Base-by-base conservation (phyloP, 2,797 vertebrate genomes). In the Bradypodion ventrale region DNA sequence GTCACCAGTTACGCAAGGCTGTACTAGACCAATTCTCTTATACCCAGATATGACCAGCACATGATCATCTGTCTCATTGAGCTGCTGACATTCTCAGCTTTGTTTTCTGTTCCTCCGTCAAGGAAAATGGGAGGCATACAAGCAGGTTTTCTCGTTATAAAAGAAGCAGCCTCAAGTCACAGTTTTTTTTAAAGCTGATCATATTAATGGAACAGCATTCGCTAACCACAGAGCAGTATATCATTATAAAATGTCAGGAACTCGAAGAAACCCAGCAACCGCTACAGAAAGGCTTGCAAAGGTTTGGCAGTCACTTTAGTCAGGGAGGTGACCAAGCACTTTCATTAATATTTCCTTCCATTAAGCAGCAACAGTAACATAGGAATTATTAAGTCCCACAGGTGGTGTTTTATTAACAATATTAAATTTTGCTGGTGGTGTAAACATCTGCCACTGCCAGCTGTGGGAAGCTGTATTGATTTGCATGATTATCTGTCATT, bases 21-120 rank as follows among this genome's bases (percentile, higher is more conserved):
- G 16, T 1, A 74, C 29, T 1, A 35, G 23, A 0, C n/a, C 1
- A 25, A 80, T 21, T 73, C 59, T 23, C 19, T 15, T 72, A 80
- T 80, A n/a, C 49, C 69, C 0, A 62, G 7, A 59, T 1, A 6
- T 29, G 9, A 7, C 74, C 19, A 72, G 81, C 46, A 32, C 52
- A 44, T 21, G 35, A 78, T 23, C 7, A 16, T 16, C 65, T 37
- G 15, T 70, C 27, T 81, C 35, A 68, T 40, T 21, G 21, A 29
- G 16, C 27, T 70, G 16, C 66, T 21, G 49, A 13, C 35, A 59
- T 25, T n/a, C 12, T 78, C 52, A 2, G 32, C 16, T 29, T n/a
- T 29, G 32, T 52, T 72, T 72, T 60, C 49, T 70, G 25, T 44
- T 72, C 16, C 4, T 70, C 35, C 42, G 16, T 29, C 35, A 42